These are phyloP conservation scores for Dasysyrphus albostriatus DNA, from an alignment of 2,888 invertebrate genomes.

Conservation along the genomic window DNA sequence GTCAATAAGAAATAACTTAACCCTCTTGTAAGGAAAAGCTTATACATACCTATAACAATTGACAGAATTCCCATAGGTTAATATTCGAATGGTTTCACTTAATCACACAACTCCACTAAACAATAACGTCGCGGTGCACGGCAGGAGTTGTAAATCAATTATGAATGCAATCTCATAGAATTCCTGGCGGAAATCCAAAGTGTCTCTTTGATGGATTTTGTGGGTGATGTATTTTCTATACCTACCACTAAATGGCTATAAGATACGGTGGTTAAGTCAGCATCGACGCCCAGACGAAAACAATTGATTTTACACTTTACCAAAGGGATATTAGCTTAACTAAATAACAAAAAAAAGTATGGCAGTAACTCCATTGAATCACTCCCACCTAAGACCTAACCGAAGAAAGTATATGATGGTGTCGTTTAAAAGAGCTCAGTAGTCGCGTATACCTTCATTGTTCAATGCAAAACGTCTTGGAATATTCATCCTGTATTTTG, in stretches of 20 bases:
- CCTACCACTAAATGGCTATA: conserved; percentile 35
- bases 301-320: conserved; percentile 61
- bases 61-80: conserved; percentile 49
- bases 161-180: conserved; percentile 56
- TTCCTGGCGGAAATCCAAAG: conserved; percentile 54
- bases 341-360: conserved; percentile 4
- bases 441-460: conserved; percentile 13
- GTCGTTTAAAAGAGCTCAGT: conserved; percentile 19
- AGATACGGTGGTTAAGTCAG: conserved; percentile 32
- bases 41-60: conserved; percentile 26
- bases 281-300: conserved; percentile 47
- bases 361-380: conserved; percentile 16
- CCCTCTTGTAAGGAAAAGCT: conserved; percentile 2
- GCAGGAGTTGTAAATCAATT: conserved; percentile 52
- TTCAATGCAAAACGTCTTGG: conserved; percentile 50
- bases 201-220: conserved; percentile 57
- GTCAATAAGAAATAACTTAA: conserved; percentile 5
- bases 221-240: conserved; percentile 1
- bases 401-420: background rate
- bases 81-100: conserved; percentile 60
- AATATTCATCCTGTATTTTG: conserved; percentile 60
- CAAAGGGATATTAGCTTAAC: conserved; percentile 49
- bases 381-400: background rate
- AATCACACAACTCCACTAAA: conserved; percentile 25
- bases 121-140: background rate